A percentile compares a stretch with the other conserved stretches of the same genome.
Conservation (phyloP, 2,888 invertebrate species). For the Ichneumoninae sp. region DNA sequence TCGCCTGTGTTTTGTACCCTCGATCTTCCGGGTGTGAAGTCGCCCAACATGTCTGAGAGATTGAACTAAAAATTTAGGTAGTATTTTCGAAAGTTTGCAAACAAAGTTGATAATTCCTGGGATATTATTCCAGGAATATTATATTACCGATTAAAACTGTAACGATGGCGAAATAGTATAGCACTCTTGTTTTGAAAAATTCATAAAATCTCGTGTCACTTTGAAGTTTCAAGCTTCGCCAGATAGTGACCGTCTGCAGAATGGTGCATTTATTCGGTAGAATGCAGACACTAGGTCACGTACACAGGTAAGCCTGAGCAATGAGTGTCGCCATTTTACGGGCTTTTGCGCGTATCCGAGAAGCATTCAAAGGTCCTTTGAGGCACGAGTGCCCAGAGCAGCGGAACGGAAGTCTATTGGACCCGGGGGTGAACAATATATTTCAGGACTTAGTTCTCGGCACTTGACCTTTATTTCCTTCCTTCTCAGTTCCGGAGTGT, state of each 20-base stretch:
- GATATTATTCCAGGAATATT: not conserved
- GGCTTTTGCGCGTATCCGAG: slow-evolving; percentile 2
- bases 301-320: not conserved
- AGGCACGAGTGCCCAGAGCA: not conserved
- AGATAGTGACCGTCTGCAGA: not conserved
- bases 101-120: not conserved
- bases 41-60: not conserved
- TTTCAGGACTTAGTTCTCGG: not conserved
- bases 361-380: slow-evolving; percentile 20
- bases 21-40: not conserved
- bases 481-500: not conserved
- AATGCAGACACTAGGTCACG: no score
- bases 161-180: not conserved
- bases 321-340: not conserved
- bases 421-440: slow-evolving; percentile 2
- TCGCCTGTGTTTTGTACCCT: no score
- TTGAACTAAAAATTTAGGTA: not conserved
- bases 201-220: not conserved
- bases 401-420: slow-evolving; percentile 13
- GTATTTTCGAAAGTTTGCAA: not conserved
- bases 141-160: not conserved
- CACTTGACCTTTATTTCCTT: slow-evolving; percentile 16
- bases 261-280: not conserved
- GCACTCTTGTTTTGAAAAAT: not conserved
- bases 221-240: slow-evolving; percentile 18